Evolutionary conservation across 1,140 invertebrate genomes (phyloP).

Genomic region (Pseudomyrmex dendroicus): DNA sequence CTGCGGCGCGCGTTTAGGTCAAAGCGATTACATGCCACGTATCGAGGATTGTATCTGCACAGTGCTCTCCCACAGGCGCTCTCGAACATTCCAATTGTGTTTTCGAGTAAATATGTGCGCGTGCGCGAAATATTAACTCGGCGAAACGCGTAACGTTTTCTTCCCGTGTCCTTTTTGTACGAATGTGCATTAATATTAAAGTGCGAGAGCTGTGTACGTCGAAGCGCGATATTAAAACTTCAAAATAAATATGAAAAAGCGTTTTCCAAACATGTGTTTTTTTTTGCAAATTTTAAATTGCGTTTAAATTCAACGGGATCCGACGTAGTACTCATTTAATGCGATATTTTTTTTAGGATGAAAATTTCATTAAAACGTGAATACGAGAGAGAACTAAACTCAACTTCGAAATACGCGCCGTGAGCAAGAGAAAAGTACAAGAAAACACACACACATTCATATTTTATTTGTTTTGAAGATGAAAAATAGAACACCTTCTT

Average conservation of each 20-base stretch:
- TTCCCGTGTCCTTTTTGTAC: too few relatives aligned
- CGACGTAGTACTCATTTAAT: too few relatives aligned
- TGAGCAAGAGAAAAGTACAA: not conserved
- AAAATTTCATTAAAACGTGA: conserved; percentile 8
- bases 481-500: conserved; percentile 17
- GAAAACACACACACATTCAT: not conserved
- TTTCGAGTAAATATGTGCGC: not conserved
- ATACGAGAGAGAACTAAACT: not conserved
- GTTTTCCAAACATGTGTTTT: too few relatives aligned
- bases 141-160: not conserved
- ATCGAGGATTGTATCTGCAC: conserved; percentile 15
- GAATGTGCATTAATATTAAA: not conserved
- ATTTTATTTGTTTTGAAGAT: conserved; percentile 24
- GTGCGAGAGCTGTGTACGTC: not conserved
- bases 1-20: conserved; percentile 23
- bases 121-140: conserved; percentile 7
- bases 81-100: not conserved
- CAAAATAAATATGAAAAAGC: not conserved
- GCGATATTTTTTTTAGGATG: not conserved
- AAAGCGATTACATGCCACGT: conserved; percentile 45
- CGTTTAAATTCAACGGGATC: too few relatives aligned
- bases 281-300: too few relatives aligned
- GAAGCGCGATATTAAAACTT: not conserved
- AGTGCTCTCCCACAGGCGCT: not conserved
- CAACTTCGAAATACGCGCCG: not conserved